Conservation (phyloP, 2,113 vertebrate genomes). For the Heloderma charlesbogerti region DNA sequence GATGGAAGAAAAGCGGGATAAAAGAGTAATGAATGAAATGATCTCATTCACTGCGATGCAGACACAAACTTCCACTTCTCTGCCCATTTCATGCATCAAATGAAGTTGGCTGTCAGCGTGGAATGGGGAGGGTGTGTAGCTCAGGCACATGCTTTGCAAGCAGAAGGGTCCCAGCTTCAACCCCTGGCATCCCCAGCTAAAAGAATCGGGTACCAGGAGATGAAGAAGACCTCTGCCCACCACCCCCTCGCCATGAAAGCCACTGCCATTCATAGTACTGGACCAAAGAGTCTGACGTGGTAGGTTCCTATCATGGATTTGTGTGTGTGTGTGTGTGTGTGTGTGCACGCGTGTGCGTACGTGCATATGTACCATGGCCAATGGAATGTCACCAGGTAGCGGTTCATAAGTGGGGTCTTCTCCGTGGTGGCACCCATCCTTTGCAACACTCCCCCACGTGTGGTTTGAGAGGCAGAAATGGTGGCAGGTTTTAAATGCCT, state of each 20-base stretch:
- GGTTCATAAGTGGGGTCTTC: too few species aligned
- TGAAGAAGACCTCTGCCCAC: background rate
- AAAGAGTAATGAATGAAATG: background rate
- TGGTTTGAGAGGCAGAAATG: too few species aligned
- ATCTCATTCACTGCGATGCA: background rate
- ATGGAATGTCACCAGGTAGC: too few species aligned
- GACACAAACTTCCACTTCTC: background rate
- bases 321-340: too few species aligned
- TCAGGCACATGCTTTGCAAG: background rate
- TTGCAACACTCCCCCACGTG: too few species aligned
- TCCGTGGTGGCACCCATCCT: too few species aligned
- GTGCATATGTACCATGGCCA: too few species aligned
- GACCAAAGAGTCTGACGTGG: background rate
- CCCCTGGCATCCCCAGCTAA: background rate
- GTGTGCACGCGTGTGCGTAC: too few species aligned
- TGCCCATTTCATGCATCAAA: background rate
- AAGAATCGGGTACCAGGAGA: background rate
- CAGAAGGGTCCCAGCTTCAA: too few species aligned
- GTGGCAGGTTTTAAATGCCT: too few species aligned
- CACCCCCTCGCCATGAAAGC: background rate
- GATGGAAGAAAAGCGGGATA: background rate
- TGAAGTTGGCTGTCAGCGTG: background rate
- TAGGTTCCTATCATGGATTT: background rate
- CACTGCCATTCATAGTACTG: background rate
- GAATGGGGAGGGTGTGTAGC: background rate